phyloP scores from a whole-genome alignment of 2,797 vertebrate genomes.

The Mastacembelus armatus region DNA sequence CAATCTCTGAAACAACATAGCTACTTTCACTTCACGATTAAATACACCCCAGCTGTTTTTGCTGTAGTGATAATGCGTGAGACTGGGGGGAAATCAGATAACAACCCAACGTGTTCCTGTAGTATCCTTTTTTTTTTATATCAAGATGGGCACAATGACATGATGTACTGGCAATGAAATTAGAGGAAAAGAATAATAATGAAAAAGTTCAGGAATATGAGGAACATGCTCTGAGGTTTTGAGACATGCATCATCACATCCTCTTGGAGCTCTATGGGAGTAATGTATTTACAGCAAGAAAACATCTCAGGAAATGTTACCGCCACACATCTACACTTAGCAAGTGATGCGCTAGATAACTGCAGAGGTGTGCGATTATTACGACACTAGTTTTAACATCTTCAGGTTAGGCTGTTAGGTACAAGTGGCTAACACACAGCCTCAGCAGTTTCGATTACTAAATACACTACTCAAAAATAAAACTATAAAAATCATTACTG shows the following conservation, averaged over 20 bases:
- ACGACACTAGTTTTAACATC: background rate
- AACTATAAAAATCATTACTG: too few species aligned
- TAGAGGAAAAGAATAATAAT: constrained; percentile 6
- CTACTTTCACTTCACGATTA: too few species aligned
- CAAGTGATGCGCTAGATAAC: background rate
- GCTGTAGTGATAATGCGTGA: constrained; percentile 2
- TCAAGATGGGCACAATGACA: background rate
- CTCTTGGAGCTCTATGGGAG: background rate
- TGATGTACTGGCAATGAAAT: background rate
- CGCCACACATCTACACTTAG: background rate
- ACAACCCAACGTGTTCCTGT: background rate
- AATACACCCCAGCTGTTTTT: background rate
- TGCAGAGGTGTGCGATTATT: constrained; percentile 7
- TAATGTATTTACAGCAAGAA: background rate
- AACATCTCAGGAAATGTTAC: constrained; percentile 13
- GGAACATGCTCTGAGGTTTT: constrained; percentile 6
- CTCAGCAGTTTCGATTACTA: background rate
- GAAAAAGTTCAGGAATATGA: background rate
- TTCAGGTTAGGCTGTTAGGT: too few species aligned
- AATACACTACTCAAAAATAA: too few species aligned
- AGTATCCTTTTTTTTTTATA: constrained; percentile 5
- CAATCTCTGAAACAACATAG: too few species aligned
- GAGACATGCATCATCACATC: background rate
- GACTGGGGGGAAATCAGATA: background rate
- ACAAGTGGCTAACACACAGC: background rate